These are phyloP conservation scores for Cryptomyrus ogoouensis DNA, from an alignment of 2,113 vertebrate species.

Conservation along the genomic window DNA sequence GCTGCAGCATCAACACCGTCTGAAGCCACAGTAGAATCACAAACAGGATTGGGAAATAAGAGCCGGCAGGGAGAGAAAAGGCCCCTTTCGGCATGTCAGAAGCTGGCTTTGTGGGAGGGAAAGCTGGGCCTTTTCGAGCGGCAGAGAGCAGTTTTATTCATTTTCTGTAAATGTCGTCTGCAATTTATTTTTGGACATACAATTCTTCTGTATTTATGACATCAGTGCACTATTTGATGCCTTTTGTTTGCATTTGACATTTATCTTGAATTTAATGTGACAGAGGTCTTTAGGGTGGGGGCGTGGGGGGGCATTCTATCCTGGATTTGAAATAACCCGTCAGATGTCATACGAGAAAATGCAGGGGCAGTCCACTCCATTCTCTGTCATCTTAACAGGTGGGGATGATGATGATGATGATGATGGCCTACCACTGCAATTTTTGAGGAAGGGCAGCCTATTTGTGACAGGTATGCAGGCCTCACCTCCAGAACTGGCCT, in stretches of 20 bases:
- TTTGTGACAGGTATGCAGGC: not conserved
- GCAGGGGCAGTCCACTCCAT: not conserved
- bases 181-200: not conserved
- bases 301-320: not conserved
- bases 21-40: not conserved
- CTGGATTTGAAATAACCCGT: not conserved
- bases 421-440: not conserved
- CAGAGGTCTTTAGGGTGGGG: not conserved
- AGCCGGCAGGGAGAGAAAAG: not conserved
- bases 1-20: not conserved
- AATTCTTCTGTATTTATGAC: not conserved
- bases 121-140: not conserved
- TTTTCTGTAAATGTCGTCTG: not conserved
- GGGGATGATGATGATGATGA: not conserved
- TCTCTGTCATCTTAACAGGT: not conserved
- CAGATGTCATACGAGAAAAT: not conserved
- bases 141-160: not conserved
- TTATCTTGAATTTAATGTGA: conserved; percentile 9
- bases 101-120: not conserved
- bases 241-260: conserved; percentile 11
- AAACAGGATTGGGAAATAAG: not conserved
- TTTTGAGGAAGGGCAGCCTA: not conserved
- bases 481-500: not conserved
- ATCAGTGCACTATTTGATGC: not conserved
- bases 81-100: not conserved